Evolutionary conservation across 2,797 vertebrate species (phyloP).

Genomic region (Lacerta viridis): DNA sequence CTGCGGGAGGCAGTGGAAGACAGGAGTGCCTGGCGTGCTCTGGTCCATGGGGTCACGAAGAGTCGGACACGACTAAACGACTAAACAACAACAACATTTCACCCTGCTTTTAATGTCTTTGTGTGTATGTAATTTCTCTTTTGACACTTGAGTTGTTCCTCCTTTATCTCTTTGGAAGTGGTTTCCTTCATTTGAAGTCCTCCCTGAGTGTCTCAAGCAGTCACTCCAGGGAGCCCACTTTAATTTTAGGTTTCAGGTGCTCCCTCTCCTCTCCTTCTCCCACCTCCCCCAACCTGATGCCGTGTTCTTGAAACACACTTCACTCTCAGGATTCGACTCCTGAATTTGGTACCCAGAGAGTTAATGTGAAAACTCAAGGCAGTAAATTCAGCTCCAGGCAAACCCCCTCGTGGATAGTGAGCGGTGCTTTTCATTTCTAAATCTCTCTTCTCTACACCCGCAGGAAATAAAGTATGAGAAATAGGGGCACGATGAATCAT

Average conservation of each 20-base stretch:
- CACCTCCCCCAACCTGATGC: background rate
- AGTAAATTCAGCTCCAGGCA: constrained; percentile 68
- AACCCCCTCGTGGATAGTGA: constrained; percentile 64
- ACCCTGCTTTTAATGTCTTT: background rate
- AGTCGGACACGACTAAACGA: no score
- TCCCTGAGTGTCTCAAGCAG: background rate
- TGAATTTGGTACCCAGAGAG: constrained; percentile 31
- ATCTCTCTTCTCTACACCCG: constrained; percentile 66
- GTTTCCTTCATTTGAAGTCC: background rate
- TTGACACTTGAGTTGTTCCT: background rate
- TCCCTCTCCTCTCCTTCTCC: background rate
- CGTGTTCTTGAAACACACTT: background rate
- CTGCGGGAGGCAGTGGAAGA: no score
- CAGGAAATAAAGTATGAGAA: constrained; percentile 76
- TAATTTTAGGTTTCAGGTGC: background rate
- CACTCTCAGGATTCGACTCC: constrained; percentile 40
- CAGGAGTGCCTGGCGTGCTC: no score
- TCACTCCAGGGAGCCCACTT: background rate
- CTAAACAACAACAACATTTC: background rate
- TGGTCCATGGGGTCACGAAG: no score
- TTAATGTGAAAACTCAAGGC: constrained; percentile 63
- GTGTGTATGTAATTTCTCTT: background rate
- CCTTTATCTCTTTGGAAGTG: background rate
- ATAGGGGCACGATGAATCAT: constrained; percentile 67
- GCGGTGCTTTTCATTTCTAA: constrained; percentile 74